These are phyloP conservation scores for Lerema accius DNA, from an alignment of 1,140 invertebrate genomes.

Conservation along the genomic window DNA sequence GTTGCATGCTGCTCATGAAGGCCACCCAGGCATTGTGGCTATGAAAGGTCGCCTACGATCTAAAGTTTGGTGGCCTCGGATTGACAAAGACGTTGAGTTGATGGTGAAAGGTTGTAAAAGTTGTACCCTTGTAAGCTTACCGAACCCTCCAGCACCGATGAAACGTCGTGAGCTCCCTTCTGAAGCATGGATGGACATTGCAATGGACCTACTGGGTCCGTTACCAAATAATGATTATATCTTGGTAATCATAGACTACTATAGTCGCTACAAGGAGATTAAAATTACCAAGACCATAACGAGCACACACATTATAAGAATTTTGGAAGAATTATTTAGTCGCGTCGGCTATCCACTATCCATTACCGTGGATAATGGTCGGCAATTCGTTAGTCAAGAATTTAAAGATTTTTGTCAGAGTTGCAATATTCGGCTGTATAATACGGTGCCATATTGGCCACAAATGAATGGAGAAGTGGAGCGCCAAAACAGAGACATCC, in stretches of 20 bases:
- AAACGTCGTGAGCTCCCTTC: conserved; percentile 44
- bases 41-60: conserved; percentile 34
- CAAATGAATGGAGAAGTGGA: conserved; percentile 63
- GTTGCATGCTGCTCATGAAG: no score
- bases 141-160: conserved; percentile 36
- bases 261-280: conserved; percentile 43
- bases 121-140: conserved; percentile 50
- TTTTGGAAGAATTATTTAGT: conserved; percentile 42
- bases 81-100: conserved; percentile 74
- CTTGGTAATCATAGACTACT: conserved; percentile 44
- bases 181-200: conserved; percentile 44
- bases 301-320: conserved; percentile 40
- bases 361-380: conserved; percentile 51
- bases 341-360: conserved; percentile 35
- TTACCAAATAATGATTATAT: conserved; percentile 46
- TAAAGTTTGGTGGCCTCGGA: conserved; percentile 57
- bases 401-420: conserved; percentile 37
- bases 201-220: conserved; percentile 49
- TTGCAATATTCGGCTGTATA: conserved; percentile 41
- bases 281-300: conserved; percentile 40
- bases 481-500: conserved; percentile 52
- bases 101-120: conserved; percentile 66
- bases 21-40: no score
- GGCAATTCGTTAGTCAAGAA: conserved; percentile 42
- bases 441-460: conserved; percentile 46